These are phyloP conservation scores for Syrista parreyssii DNA, from an alignment of 2,888 invertebrate genomes.

Conservation along the genomic window DNA sequence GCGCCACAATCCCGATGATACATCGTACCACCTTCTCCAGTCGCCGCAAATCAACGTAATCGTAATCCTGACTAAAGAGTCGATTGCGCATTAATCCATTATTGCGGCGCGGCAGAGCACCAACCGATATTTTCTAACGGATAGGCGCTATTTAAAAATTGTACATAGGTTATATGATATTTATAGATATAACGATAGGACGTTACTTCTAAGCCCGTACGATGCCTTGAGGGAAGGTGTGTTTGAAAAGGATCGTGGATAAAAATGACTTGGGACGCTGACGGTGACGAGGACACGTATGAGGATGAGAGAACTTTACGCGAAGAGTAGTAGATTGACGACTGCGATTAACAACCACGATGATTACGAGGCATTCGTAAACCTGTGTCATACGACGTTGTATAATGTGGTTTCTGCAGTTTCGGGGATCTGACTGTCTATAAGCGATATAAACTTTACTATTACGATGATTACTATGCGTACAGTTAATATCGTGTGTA, in stretches of 20 bases:
- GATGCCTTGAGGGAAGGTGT: conserved; percentile 21
- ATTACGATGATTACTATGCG: conserved; percentile 61
- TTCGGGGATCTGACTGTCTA: conserved; percentile 48
- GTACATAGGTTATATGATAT: conserved; percentile 62
- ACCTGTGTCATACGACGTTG: conserved; percentile 14
- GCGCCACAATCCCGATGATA: conserved; percentile 70
- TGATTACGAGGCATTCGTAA: conserved; percentile 17
- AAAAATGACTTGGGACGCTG: conserved; percentile 21
- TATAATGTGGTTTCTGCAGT: conserved; percentile 24
- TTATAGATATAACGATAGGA: conserved; percentile 52
- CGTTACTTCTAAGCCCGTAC: conserved; percentile 24
- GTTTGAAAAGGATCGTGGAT: conserved; percentile 13
- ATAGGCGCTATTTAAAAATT: conserved; percentile 45
- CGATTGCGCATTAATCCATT: conserved; percentile 3
- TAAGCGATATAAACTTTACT: conserved; percentile 59
- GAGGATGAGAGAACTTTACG: no score
- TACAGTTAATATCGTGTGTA: conserved; percentile 64
- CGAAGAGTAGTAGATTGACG: neutral
- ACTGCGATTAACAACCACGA: neutral
- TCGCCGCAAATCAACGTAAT: conserved; percentile 12
- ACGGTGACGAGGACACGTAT: neutral
- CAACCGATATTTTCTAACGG: conserved; percentile 38
- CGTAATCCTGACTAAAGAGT: neutral
- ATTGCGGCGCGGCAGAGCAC: conserved; percentile 16
- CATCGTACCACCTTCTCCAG: conserved; percentile 34